phyloP scores from a whole-genome alignment of 2,113 vertebrate genomes.

The Anolis sagrei region DNA sequence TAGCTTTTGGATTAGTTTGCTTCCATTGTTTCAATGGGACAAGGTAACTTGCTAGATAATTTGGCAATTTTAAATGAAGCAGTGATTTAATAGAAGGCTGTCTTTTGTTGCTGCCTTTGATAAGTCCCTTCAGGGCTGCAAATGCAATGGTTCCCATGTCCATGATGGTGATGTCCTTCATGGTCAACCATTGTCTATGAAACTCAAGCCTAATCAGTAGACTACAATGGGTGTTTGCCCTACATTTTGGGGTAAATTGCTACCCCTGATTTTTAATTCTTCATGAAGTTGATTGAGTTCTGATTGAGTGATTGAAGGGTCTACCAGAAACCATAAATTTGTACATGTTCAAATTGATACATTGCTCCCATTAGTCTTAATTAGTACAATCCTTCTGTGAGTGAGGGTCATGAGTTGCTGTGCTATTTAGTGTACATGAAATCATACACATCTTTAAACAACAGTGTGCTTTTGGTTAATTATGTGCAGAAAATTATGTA shows the following conservation, averaged over 20 bases:
- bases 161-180: not conserved
- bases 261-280: not conserved
- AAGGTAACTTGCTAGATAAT: not conserved
- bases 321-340: not conserved
- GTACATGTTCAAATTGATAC: not conserved
- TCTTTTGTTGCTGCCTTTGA: not conserved
- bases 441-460: not conserved
- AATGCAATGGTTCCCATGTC: not conserved
- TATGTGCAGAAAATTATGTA: too few species aligned
- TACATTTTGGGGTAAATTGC: not conserved
- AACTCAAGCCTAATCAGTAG: not conserved
- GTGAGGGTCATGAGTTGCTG: not conserved
- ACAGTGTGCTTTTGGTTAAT: not conserved
- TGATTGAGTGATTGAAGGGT: not conserved
- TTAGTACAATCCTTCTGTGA: not conserved
- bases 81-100: not conserved
- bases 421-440: not conserved
- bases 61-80: not conserved
- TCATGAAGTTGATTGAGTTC: not conserved
- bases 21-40: not conserved
- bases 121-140: not conserved
- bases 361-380: not conserved
- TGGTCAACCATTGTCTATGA: not conserved
- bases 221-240: not conserved
- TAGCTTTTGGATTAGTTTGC: constrained; percentile 1